phyloP scores from a whole-genome alignment of 2,113 vertebrate species.

The Neogobius melanostomus region DNA sequence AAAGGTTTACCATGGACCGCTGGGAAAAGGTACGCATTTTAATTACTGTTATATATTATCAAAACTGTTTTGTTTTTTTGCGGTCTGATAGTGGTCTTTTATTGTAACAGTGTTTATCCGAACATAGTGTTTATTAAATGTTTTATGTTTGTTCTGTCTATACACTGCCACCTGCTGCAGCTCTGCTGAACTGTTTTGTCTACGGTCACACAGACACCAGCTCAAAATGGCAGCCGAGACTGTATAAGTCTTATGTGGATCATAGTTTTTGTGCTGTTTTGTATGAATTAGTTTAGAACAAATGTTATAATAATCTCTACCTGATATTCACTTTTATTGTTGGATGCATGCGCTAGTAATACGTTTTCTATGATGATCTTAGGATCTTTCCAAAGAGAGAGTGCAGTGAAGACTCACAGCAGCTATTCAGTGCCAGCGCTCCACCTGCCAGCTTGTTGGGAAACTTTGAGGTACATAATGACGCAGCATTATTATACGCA shows the following conservation, averaged over 20 bases:
- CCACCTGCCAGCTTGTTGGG: conserved; percentile 94
- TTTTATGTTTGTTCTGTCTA: background rate
- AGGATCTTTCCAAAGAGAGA: conserved; percentile 84
- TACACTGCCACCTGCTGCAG: conserved; percentile 68
- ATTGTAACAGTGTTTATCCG: background rate
- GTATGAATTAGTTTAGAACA: background rate
- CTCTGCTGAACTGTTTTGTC: conserved; percentile 44
- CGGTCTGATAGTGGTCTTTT: background rate
- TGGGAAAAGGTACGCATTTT: conserved; percentile 84
- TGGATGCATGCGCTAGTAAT: background rate
- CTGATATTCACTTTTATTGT: background rate
- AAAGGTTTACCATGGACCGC: conserved; percentile 85
- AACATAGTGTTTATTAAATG: background rate
- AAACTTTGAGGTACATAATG: conserved; percentile 93
- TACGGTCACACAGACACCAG: conserved; percentile 28
- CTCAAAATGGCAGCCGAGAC: conserved; percentile 65
- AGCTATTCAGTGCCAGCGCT: conserved; percentile 92
- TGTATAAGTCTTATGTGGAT: conserved; percentile 41
- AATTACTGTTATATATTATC: background rate
- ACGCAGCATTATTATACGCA: no score
- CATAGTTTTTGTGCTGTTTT: conserved; percentile 23
- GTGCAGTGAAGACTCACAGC: conserved; percentile 80
- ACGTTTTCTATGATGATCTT: background rate
- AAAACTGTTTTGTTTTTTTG: conserved; percentile 6
- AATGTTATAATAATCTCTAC: background rate